A percentile compares a stretch with the other conserved stretches of the same genome.
These are phyloP conservation scores for Drosophila gaucha DNA, from an alignment of 2,888 invertebrate genomes.

Conservation along the genomic window DNA sequence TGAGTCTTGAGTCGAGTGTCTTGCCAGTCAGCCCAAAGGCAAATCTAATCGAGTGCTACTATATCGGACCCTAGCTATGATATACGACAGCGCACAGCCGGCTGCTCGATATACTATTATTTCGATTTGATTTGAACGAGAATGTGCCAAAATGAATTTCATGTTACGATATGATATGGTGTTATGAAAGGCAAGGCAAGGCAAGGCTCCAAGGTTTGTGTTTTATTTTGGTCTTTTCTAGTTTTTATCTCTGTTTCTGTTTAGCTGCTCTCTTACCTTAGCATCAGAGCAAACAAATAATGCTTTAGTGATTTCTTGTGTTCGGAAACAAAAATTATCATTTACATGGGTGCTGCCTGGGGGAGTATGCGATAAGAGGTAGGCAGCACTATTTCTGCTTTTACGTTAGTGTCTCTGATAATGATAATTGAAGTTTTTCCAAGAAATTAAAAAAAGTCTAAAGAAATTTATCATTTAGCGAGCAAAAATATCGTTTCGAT, in stretches of 20 bases:
- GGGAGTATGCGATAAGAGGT: slow-evolving; percentile 37
- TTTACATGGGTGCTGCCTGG: slow-evolving; percentile 58
- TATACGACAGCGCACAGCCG: slow-evolving; percentile 40
- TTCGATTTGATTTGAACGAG: slow-evolving; percentile 44
- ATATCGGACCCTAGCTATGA: slow-evolving; percentile 31
- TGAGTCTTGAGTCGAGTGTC: slow-evolving; percentile 11
- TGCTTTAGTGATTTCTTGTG: slow-evolving; percentile 72
- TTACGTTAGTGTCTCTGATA: slow-evolving; percentile 67
- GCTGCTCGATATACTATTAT: slow-evolving; percentile 35
- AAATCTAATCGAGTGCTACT: slow-evolving; percentile 52
- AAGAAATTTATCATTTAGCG: slow-evolving; percentile 68
- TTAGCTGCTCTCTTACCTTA: slow-evolving; percentile 15
- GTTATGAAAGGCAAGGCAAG: slow-evolving; percentile 4
- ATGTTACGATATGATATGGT: slow-evolving; percentile 28
- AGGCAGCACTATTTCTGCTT: slow-evolving; percentile 60
- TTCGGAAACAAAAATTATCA: slow-evolving; percentile 63
- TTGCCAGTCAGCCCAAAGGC: slow-evolving; percentile 40
- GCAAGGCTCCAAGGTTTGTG: slow-evolving; percentile 32
- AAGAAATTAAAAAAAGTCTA: slow-evolving; percentile 59
- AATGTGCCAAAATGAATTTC: slow-evolving; percentile 36
- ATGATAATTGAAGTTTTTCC: slow-evolving; percentile 76
- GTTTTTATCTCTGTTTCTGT: slow-evolving; percentile 21
- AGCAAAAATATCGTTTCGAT: slow-evolving; percentile 39
- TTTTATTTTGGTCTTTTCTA: neutral
- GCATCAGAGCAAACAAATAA: slow-evolving; percentile 40